A percentile compares a stretch with the other conserved stretches of the same genome.
phyloP scores from a whole-genome alignment of 2,113 vertebrate species.

The Elachura formosa region DNA sequence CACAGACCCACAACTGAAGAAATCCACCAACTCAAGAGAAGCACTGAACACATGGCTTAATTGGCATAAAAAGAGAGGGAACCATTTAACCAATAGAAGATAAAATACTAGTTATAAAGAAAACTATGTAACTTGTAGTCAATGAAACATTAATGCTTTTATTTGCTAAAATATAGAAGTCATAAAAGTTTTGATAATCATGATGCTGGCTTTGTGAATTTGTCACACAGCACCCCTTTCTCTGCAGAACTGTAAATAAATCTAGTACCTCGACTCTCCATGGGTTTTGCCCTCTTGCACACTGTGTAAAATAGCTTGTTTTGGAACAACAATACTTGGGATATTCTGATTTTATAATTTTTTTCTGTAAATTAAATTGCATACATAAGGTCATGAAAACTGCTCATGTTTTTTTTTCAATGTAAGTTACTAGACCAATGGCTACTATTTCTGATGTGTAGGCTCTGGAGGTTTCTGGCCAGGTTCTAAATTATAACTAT shows the following conservation, averaged over 20 bases:
- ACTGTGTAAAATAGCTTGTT: neutral
- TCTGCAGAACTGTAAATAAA: neutral
- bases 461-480: neutral
- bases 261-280: neutral
- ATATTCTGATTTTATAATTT: neutral
- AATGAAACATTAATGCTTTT: neutral
- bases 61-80: neutral
- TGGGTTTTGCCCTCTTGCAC: neutral
- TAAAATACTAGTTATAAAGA: neutral
- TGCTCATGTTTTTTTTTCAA: neutral
- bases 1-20: fast-evolving
- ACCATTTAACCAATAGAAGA: neutral
- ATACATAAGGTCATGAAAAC: neutral
- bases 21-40: neutral
- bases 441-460: neutral
- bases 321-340: neutral
- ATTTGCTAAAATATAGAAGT: neutral
- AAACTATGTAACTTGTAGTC: neutral
- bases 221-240: neutral
- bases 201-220: neutral
- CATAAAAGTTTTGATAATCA: fast-evolving
- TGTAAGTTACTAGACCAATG: neutral
- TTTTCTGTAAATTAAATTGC: neutral
- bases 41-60: neutral
- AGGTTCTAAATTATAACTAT: neutral